These are phyloP conservation scores for Sapajus apella DNA, from an alignment of 2,113 vertebrate genomes.

Conservation along the genomic window DNA sequence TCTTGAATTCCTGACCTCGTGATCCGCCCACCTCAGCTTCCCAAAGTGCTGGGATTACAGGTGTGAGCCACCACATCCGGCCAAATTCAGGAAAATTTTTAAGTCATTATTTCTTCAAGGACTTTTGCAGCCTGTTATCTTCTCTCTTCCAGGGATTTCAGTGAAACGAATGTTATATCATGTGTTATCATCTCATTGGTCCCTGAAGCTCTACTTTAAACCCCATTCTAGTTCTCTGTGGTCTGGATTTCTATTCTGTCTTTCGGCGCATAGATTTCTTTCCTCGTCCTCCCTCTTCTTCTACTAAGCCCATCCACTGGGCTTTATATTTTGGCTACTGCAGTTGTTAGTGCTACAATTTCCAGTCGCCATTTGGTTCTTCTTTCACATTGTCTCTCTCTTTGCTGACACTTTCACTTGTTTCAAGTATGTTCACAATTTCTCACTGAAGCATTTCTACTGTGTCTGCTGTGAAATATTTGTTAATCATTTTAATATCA, in stretches of 20 bases:
- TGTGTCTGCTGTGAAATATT: background rate
- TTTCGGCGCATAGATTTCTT: background rate
- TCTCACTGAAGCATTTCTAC: background rate
- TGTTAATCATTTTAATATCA: too few relatives aligned
- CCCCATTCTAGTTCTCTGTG: rapidly evolving
- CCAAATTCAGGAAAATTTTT: background rate
- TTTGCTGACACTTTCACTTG: background rate
- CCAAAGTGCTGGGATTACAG: too few relatives aligned
- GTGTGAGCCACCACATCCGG: too few relatives aligned
- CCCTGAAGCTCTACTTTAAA: background rate
- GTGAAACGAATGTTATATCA: rapidly evolving
- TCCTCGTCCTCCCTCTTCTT: background rate
- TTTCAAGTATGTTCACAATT: background rate
- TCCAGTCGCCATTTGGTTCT: background rate
- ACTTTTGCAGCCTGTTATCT: background rate
- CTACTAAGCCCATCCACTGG: rapidly evolving
- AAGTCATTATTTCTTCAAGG: background rate
- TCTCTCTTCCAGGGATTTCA: background rate
- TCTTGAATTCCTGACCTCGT: too few relatives aligned
- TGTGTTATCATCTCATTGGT: background rate
- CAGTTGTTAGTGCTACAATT: background rate
- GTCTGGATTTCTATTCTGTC: too few relatives aligned
- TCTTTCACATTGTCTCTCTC: background rate
- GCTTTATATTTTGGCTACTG: background rate
- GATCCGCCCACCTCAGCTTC: too few relatives aligned